These are phyloP conservation scores for Luperina nickerlii DNA, from an alignment of 2,888 invertebrate genomes.

Conservation along the genomic window DNA sequence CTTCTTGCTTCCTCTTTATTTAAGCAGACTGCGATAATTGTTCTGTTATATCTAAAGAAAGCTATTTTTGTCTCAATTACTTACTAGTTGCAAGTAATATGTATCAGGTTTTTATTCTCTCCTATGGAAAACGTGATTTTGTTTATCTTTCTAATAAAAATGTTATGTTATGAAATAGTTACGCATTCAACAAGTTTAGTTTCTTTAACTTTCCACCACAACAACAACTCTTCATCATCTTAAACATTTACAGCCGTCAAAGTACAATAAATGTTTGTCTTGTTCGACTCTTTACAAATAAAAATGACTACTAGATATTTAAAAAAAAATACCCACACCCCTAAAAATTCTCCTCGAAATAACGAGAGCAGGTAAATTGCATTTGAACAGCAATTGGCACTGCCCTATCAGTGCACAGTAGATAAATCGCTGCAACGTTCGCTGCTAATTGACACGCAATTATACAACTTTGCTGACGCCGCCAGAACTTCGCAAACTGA, in stretches of 20 bases:
- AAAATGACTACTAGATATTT: neutral
- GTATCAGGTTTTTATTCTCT: neutral
- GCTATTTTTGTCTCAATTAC: neutral
- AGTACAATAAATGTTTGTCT: neutral
- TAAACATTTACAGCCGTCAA: neutral
- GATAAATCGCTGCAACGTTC: slow-evolving; percentile 55
- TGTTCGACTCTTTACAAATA: neutral
- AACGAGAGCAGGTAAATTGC: slow-evolving; percentile 38
- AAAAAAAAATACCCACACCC: too few species aligned
- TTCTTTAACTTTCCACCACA: neutral
- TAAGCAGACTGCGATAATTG: neutral
- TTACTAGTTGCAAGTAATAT: neutral
- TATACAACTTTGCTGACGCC: slow-evolving; percentile 57
- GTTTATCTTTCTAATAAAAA: neutral
- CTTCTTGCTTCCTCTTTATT: neutral
- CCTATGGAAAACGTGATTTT: too few species aligned
- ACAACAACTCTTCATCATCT: neutral
- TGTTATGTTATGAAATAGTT: neutral
- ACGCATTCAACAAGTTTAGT: neutral
- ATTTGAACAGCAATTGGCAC: slow-evolving; percentile 57
- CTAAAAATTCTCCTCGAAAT: slow-evolving; percentile 33
- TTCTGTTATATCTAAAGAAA: neutral
- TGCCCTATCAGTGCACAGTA: slow-evolving; percentile 52
- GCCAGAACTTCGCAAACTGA: slow-evolving; percentile 35
- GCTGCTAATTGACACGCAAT: slow-evolving; percentile 58